Conservation (phyloP, 2,113 vertebrate genomes). For the Puffinus mauretanicus region DNA sequence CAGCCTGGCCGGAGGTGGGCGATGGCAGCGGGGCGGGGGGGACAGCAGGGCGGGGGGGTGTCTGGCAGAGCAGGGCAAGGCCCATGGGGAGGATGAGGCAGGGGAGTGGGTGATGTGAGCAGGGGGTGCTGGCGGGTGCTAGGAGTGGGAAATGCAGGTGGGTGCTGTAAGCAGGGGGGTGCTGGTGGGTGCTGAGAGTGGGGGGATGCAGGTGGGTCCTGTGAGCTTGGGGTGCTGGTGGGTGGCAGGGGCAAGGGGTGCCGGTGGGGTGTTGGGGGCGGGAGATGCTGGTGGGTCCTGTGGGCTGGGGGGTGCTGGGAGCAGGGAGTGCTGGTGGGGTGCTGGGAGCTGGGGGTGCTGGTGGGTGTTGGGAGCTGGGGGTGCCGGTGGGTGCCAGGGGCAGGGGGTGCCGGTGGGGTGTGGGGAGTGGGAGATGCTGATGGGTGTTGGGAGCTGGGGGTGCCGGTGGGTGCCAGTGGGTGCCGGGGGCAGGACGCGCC, state of each 20-base stretch:
- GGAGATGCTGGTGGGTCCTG: neutral
- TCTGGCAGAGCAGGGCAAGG: neutral
- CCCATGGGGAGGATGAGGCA: rapidly evolving
- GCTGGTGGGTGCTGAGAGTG: too few relatives aligned
- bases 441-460: too few relatives aligned
- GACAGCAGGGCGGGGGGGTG: neutral
- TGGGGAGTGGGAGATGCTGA: neutral
- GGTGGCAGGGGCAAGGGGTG: too few relatives aligned
- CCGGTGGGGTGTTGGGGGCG: too few relatives aligned
- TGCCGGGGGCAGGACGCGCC: neutral
- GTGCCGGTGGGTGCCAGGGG: neutral
- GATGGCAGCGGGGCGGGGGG: neutral
- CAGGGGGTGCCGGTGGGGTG: neutral
- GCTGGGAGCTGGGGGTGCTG: too few relatives aligned
- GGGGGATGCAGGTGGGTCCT: too few relatives aligned
- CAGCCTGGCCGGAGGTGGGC: neutral
- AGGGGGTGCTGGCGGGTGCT: neutral
- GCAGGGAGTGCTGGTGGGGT: too few relatives aligned
- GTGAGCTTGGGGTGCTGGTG: too few relatives aligned
- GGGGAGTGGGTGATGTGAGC: neutral
- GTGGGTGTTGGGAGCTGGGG: too few relatives aligned
- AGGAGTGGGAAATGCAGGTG: neutral
- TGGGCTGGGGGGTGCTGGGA: too few relatives aligned
- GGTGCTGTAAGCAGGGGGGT: neutral
- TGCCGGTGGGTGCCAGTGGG: neutral